Conservation (phyloP, 2,113 vertebrate genomes). For the Indicator maculatus region DNA sequence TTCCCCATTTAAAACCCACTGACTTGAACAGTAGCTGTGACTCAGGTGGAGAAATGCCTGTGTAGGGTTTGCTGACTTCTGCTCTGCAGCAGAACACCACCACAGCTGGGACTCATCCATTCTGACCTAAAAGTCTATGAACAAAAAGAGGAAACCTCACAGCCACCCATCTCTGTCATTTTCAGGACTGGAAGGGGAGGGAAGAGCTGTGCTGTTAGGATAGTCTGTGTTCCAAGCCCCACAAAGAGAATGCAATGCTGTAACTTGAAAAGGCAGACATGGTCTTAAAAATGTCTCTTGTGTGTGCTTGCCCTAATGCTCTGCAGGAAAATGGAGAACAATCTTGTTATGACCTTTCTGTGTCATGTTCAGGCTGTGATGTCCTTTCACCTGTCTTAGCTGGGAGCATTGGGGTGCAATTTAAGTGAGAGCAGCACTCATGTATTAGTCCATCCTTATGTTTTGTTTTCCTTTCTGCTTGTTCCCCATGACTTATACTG, state of each 20-base stretch:
- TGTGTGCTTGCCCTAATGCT: fast-evolving
- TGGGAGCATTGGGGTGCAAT: fast-evolving
- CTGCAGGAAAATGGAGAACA: neutral
- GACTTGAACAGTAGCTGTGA: neutral
- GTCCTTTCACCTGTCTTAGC: neutral
- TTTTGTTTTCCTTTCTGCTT: neutral
- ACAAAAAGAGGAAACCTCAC: neutral
- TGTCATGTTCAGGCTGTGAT: neutral
- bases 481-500: neutral
- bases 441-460: neutral
- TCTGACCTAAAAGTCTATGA: neutral
- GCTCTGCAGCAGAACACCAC: neutral
- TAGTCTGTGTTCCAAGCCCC: neutral
- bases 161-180: neutral
- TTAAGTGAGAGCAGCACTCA: neutral
- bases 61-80: neutral
- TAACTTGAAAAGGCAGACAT: neutral
- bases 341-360: neutral
- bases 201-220: too few relatives aligned
- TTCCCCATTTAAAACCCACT: neutral
- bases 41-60: neutral
- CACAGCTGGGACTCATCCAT: neutral
- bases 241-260: neutral
- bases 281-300: neutral
- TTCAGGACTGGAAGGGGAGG: neutral